Base-by-base conservation (phyloP, 2,113 vertebrate genomes). In the Corvus hawaiiensis region DNA sequence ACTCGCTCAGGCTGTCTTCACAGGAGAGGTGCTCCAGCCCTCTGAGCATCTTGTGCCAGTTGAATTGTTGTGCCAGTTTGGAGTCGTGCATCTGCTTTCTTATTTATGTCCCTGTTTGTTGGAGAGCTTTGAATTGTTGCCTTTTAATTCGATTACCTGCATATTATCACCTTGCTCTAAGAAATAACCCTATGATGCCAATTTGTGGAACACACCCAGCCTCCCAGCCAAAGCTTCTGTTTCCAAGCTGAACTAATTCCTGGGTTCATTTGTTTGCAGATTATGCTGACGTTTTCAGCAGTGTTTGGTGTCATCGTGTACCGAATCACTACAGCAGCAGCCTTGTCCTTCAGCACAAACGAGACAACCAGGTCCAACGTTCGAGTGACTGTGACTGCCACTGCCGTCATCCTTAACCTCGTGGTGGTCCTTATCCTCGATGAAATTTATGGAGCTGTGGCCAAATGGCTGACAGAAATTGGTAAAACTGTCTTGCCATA, bases 341-440 rank as follows among this genome's bases (percentile, higher is more conserved):
- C 99, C 23, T 98, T 99, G 97, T 99, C 99, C 46, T 98, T 99
- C 98, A 99, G 99, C 92, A 97, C 98, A 2, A 98, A 98, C 21
- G 98, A 98, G 39, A 98, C 98, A 64, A 98, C 98, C 49, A 99
- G 98, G 88, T 98, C 98, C 83, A 99, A 99, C 0, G 98, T 98
- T 41, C 98, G 99, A 41, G 98, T 99, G 94, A 99, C 99, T 0
- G 99, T 99, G 89, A 99, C 99, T 2, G 99, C 99, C 21, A 99
- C 99, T 1, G 99, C 99, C 1, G 99, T 99, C 97, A 97, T 99
- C 98, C 98, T 99, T 87, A 99, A 99, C 98, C 98, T 99, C 22
- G 96, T 99, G 69, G 98, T 99, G 51, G 99, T 99, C 81, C 98
- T 99, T 80, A 98, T 99, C 94, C 94, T 99, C 73, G 99, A 99